Conservation (phyloP, 23 tunicate genomes). For the Clavelina lepadiformis region DNA sequence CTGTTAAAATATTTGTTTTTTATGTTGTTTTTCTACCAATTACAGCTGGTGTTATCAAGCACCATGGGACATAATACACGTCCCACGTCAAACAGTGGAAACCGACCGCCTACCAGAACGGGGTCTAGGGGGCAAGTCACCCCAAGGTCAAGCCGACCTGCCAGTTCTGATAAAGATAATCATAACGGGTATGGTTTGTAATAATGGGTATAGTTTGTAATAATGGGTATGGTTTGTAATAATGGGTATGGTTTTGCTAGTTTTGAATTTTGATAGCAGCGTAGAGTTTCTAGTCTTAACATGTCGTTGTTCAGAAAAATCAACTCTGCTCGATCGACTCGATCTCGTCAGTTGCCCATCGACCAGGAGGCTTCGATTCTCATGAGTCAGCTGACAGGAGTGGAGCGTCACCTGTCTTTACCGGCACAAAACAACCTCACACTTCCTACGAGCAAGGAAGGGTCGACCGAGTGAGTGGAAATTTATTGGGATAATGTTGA, state of each 20-base stretch:
- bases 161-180: background rate
- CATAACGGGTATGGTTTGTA: slow-evolving; percentile 9
- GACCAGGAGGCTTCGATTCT: slow-evolving; percentile 45
- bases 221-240: background rate
- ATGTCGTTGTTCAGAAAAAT: background rate
- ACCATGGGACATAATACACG: too few relatives aligned
- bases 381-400: slow-evolving; percentile 38
- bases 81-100: slow-evolving; percentile 4
- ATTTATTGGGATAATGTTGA: background rate
- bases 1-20: too few relatives aligned
- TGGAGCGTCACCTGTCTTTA: slow-evolving; percentile 43
- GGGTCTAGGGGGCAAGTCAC: slow-evolving; percentile 1
- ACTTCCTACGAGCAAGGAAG: slow-evolving; percentile 22
- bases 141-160: background rate
- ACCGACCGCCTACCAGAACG: slow-evolving; percentile 37
- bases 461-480: slow-evolving; percentile 18
- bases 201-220: too few relatives aligned
- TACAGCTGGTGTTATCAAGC: too few relatives aligned
- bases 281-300: background rate
- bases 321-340: slow-evolving; percentile 21
- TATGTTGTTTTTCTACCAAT: too few relatives aligned
- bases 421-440: slow-evolving; percentile 33
- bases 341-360: slow-evolving; percentile 44
- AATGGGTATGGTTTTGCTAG: background rate
- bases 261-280: background rate